phyloP scores from a whole-genome alignment of 1,140 invertebrate genomes.

The Berghia stephanieae region DNA sequence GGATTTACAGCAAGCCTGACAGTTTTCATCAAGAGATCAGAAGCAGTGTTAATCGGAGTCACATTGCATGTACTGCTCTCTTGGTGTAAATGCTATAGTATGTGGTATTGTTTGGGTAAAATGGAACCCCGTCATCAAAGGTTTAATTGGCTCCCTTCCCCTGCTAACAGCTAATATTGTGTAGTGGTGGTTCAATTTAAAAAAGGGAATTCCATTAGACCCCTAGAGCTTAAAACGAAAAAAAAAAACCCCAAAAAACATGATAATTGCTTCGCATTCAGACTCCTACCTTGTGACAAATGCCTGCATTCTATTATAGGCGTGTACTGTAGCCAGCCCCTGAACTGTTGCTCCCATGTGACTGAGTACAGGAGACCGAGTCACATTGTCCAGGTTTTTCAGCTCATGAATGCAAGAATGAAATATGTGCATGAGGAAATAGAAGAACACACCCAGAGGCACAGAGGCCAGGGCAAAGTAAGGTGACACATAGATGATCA shows the following conservation, averaged over 20 bases:
- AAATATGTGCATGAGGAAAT: constrained; percentile 70
- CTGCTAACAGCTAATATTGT: too few species aligned
- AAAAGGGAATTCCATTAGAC: neutral
- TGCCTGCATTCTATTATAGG: constrained; percentile 69
- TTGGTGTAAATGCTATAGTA: too few species aligned
- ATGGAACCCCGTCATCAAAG: too few species aligned
- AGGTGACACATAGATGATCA: constrained; percentile 74
- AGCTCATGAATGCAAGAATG: constrained; percentile 71
- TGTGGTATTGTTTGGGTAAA: too few species aligned
- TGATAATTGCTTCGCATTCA: too few species aligned
- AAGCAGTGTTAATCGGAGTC: too few species aligned
- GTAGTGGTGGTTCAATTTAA: too few species aligned
- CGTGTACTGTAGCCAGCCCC: constrained; percentile 75
- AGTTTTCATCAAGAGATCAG: too few species aligned
- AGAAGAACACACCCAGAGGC: constrained; percentile 70
- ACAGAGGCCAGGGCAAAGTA: constrained; percentile 73
- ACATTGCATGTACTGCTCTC: too few species aligned
- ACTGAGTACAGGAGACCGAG: constrained; percentile 75
- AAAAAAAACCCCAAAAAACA: neutral
- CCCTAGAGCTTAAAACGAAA: neutral
- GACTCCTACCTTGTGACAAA: constrained; percentile 66
- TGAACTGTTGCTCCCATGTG: constrained; percentile 74
- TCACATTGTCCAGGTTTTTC: constrained; percentile 73
- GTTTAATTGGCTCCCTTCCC: too few species aligned
- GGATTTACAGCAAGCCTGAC: too few species aligned